phyloP scores from a whole-genome alignment of 2,888 invertebrate genomes.

The Epistrophe eligans region DNA sequence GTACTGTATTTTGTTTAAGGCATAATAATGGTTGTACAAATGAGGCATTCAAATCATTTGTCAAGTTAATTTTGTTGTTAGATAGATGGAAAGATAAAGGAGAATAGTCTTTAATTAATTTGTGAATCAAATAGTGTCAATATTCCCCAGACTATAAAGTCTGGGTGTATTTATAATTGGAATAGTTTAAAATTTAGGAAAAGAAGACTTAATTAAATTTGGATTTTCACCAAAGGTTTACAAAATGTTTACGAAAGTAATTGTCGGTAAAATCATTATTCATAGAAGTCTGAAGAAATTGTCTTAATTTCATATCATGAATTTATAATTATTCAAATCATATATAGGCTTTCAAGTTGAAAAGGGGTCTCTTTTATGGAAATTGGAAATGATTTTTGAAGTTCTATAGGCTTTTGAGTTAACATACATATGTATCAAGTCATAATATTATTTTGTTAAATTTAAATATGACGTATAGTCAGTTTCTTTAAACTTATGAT shows the following conservation, averaged over 20 bases:
- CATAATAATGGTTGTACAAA: not conserved
- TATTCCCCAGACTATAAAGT: not conserved
- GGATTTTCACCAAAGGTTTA: not conserved
- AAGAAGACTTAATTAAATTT: not conserved
- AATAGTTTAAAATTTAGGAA: not conserved
- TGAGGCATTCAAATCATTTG: slow-evolving; percentile 28
- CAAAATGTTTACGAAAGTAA: not conserved
- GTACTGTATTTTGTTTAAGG: not conserved
- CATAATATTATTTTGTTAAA: too few relatives aligned
- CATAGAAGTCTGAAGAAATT: not conserved
- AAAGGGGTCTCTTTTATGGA: not conserved
- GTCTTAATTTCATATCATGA: not conserved
- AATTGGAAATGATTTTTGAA: not conserved
- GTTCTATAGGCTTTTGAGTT: too few relatives aligned
- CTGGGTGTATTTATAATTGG: not conserved
- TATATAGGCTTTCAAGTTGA: not conserved
- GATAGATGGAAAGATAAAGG: not conserved
- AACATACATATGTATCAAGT: too few relatives aligned
- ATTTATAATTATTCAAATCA: not conserved
- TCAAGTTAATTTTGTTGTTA: slow-evolving; percentile 2
- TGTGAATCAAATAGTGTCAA: not conserved
- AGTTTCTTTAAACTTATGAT: too few relatives aligned
- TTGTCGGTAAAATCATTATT: not conserved
- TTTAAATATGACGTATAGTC: too few relatives aligned
- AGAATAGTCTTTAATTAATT: not conserved